These are phyloP conservation scores for Cryptus viduatorius DNA, from an alignment of 2,888 invertebrate species.

Conservation along the genomic window DNA sequence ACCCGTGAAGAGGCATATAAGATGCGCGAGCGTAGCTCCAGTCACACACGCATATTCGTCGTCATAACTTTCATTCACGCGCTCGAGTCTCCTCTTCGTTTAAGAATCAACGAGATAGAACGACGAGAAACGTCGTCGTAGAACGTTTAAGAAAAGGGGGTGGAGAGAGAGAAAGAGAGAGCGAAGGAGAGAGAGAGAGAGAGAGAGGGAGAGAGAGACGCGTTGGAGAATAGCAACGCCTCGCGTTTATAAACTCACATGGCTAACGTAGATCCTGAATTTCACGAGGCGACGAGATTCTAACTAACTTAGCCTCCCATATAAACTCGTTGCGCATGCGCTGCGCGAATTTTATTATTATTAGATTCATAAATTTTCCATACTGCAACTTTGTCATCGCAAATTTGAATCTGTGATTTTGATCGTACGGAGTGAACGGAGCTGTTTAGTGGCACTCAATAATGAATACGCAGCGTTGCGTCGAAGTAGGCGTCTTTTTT, in stretches of 20 bases:
- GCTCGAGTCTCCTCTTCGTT: constrained; percentile 42
- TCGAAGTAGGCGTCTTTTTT: constrained; percentile 10
- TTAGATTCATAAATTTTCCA: constrained; percentile 5
- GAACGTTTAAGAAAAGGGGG: no score
- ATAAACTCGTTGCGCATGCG: constrained; percentile 14
- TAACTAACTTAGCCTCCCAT: constrained; percentile 40
- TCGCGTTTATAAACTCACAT: constrained; percentile 64
- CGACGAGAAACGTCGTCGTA: constrained; percentile 26
- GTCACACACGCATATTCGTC: constrained; percentile 72
- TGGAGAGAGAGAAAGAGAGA: constrained; percentile 24
- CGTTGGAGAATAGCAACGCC: constrained; percentile 33
- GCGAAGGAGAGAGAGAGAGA: constrained; percentile 26
- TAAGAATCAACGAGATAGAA: constrained; percentile 49
- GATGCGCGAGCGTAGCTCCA: constrained; percentile 49
- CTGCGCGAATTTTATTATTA: neutral
- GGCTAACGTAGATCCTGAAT: constrained; percentile 58
- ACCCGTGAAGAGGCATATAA: constrained; percentile 18
- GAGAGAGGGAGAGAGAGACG: constrained; percentile 36
- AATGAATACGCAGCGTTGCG: neutral
- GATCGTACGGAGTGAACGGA: neutral
- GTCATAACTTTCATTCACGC: constrained; percentile 74
- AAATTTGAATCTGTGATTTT: constrained; percentile 1
- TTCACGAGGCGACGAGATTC: constrained; percentile 64
- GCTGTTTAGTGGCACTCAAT: neutral
- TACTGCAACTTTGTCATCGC: constrained; percentile 8